Conservation (phyloP, 2,888 invertebrate genomes). For the Zeuzera pyrina region DNA sequence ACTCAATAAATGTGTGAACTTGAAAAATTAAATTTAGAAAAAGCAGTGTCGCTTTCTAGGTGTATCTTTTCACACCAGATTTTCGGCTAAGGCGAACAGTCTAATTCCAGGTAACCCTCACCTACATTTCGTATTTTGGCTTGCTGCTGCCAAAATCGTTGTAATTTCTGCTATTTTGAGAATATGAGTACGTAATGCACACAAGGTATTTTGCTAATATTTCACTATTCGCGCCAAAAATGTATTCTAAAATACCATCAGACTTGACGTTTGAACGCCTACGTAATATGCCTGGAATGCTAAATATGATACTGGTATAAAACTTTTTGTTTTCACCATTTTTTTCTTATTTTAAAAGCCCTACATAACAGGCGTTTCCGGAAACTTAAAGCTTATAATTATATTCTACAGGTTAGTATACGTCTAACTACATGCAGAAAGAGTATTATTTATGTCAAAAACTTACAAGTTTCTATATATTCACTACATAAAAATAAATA, state of each 20-base stretch:
- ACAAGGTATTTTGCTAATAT: slow-evolving; percentile 17
- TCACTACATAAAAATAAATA: slow-evolving; percentile 56
- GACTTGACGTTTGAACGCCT: slow-evolving; percentile 22
- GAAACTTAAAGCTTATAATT: slow-evolving; percentile 24
- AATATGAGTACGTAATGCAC: slow-evolving; percentile 24
- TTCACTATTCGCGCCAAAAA: slow-evolving; percentile 38
- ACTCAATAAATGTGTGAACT: no score
- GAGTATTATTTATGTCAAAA: slow-evolving; percentile 42
- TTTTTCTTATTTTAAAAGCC: slow-evolving; percentile 44
- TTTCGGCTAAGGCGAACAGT: slow-evolving; percentile 58
- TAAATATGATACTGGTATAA: slow-evolving; percentile 49
- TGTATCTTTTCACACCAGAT: slow-evolving; percentile 20
- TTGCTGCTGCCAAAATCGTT: slow-evolving; percentile 37
- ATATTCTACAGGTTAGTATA: slow-evolving; percentile 6
- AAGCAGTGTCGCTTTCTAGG: slow-evolving; percentile 13
- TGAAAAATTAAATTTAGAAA: slow-evolving; percentile 9
- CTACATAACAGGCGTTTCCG: slow-evolving; percentile 48
- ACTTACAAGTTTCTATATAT: slow-evolving; percentile 50
- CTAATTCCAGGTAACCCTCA: slow-evolving; percentile 59
- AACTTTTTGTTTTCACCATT: slow-evolving; percentile 53
- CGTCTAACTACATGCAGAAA: slow-evolving; percentile 16
- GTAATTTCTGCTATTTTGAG: slow-evolving; percentile 45
- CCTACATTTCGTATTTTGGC: slow-evolving; percentile 58
- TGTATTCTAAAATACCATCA: not conserved
- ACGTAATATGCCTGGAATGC: slow-evolving; percentile 64